Base-by-base conservation (phyloP, 2,888 invertebrate species). In the Choristoneura rosaceana region DNA sequence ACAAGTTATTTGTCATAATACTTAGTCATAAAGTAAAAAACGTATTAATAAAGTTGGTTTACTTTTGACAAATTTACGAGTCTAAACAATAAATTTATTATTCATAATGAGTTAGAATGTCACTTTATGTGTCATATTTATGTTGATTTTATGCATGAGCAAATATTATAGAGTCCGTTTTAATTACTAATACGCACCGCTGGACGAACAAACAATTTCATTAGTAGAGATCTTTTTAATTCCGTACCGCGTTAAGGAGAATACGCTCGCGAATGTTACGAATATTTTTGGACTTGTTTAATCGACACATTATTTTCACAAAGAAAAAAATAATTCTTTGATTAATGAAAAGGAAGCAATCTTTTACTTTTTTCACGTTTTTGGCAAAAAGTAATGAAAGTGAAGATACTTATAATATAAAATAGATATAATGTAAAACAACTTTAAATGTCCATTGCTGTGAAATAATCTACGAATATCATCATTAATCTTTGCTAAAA, bases 91-190 rank as follows among this genome's bases (percentile, higher is more conserved):
- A 76, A 78, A 76, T 76, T 74, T 73, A 60, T 63, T 68, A 50
- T 58, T 69, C 69, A 74, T 69, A 73, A 74, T 63, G 63, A 71
- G 74, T 73, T 67, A 79, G 76, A 52, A 80, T 76, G 78, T 81
- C 79, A 78, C 78, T 80, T 85, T 84, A 85, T 84, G 80, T 82
- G 77, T 75, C 60, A 82, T 85, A 86, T 86, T 89, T 87, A 88
- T 87, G 87, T 82, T 84, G 76, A 88, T 87, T 87, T 88, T 89
- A 90, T 90, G 86, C 87, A 87, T 87, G 82, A 85, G 85, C 84
- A 87, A 89, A 89, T 88, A 89, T 87, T 82, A 83, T 80, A 80
- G 80, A 80, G 77, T 83, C 74, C 77, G 80, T 87, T 87, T 90
- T 90, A 90, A 90, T 90, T 89, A 87, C 82, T 77, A 75, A 76